Evolutionary conservation across 2,797 vertebrate species (phyloP).

Genomic region (Enteromius argenteus): DNA sequence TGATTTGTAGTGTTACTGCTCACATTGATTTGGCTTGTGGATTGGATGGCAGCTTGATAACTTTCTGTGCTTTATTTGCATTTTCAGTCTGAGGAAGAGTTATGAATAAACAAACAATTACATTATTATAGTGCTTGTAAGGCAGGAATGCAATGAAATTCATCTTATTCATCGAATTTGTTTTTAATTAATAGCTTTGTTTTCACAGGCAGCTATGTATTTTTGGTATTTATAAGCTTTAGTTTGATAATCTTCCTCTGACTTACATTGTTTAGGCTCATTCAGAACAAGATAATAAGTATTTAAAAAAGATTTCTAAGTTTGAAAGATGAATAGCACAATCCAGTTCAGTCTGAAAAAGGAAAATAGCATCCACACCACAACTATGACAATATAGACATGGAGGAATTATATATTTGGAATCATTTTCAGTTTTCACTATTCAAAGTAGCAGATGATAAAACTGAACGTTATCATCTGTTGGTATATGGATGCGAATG

Average conservation of each 20-base stretch:
- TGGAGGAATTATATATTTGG: too few species aligned
- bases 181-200: background rate
- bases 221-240: background rate
- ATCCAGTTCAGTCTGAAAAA: too few species aligned
- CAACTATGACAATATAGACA: background rate
- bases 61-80: background rate
- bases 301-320: background rate
- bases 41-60: background rate
- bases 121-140: background rate
- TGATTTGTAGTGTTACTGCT: constrained; percentile 11
- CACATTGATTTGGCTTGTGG: background rate
- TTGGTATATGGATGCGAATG: background rate
- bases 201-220: background rate
- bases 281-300: background rate
- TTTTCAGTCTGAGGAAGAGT: background rate
- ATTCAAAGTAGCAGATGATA: background rate
- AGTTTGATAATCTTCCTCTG: background rate
- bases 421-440: background rate
- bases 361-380: background rate
- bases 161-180: background rate
- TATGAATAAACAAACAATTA: background rate
- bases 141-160: background rate
- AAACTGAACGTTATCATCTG: background rate
- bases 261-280: background rate
- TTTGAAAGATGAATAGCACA: background rate